Base-by-base conservation (phyloP, 2,113 vertebrate species). In the Epinephelus moara region DNA sequence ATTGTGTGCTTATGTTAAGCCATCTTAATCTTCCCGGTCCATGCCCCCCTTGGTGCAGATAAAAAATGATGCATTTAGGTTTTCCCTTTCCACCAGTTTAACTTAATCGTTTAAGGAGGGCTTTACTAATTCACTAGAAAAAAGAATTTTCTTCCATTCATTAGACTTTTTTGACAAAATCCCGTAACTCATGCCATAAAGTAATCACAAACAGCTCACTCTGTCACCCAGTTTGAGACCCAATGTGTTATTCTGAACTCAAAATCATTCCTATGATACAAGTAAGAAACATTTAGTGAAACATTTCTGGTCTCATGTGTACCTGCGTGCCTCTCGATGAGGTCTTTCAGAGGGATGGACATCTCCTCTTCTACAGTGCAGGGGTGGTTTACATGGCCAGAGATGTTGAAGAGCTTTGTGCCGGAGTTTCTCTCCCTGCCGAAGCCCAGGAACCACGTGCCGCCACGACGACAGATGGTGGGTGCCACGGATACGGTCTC, bases 281-380 rank as follows among this genome's bases (percentile, higher is more conserved):
- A 37, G 6, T 37, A 1, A 50, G 25, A 47, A 4, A 30, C 4
- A 33, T 8, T 19, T 66, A 23, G 12, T 19, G 4, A 30, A 21
- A 40, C 49, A 37, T 23, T 37, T 6, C 2, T 6, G 0, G 27
- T 13, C n/a, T 40, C 3, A 19, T 6, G 18, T 78, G 67, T 81
- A 99, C 98, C 96, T 0, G 98, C 98, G 0, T 99, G 98, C 40
- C 97, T 97, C 94, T 99, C 98, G 0, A 99, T 97, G 53, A 98
- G 97, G 23, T 99, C 98, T 89, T 97, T 98, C 75, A 99, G 80
- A 0, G 98, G 97, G 81, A 99, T 84, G 0, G 98, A 99, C 98
- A 99, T 99, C 94, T 99, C 98, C 88, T 99, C 98, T 92, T 99
- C 98, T 78, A 99, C 97, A 0, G 98, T 98, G 92, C 98, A 99